Conservation (phyloP, 2,888 invertebrate genomes). For the Polylopha cassiicola region DNA sequence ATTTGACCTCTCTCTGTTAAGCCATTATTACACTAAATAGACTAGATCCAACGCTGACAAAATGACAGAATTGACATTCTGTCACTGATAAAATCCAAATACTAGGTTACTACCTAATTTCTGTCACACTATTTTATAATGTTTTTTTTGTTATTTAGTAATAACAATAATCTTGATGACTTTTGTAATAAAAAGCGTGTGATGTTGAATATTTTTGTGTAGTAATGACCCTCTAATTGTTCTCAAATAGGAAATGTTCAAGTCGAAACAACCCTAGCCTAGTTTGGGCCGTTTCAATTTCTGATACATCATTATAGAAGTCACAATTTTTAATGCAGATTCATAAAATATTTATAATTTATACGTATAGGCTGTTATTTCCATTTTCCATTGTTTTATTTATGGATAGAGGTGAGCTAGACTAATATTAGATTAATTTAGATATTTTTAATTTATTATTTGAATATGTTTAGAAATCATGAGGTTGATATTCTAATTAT, state of each 20-base stretch:
- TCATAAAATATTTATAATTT: conserved; percentile 24
- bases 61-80: too few relatives aligned
- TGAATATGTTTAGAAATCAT: conserved; percentile 24
- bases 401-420: conserved; percentile 19
- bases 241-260: too few relatives aligned
- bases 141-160: too few relatives aligned
- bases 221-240: too few relatives aligned
- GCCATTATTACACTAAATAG: too few relatives aligned
- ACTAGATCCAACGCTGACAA: too few relatives aligned
- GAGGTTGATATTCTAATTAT: conserved; percentile 13
- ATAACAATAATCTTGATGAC: too few relatives aligned
- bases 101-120: too few relatives aligned
- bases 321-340: conserved; percentile 47
- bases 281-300: conserved; percentile 46
- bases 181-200: too few relatives aligned
- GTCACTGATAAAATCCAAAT: too few relatives aligned
- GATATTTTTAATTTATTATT: conserved; percentile 15
- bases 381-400: conserved; percentile 44
- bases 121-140: too few relatives aligned
- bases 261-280: conserved; percentile 23
- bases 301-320: conserved; percentile 39
- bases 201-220: too few relatives aligned
- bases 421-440: conserved; percentile 13
- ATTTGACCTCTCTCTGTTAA: conserved; percentile 10
- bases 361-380: conserved; percentile 38